Conservation (phyloP, 2,797 vertebrate genomes). For the Lemur catta region DNA sequence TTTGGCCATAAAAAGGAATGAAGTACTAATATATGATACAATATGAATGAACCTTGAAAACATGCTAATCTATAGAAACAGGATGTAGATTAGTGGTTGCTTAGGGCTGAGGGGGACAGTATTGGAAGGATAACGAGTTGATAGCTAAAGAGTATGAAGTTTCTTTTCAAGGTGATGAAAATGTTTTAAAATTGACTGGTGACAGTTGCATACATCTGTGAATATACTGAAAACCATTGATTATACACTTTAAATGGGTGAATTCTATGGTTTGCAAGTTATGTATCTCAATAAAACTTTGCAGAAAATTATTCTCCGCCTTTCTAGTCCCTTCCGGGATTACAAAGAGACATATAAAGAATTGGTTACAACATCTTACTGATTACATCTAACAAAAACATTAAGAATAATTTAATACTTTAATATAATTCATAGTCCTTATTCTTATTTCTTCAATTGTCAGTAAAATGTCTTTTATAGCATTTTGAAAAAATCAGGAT, state of each 20-base stretch:
- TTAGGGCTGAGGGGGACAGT: neutral
- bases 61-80: neutral
- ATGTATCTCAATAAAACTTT: neutral
- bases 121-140: neutral
- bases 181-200: neutral
- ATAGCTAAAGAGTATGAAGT: neutral
- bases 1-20: neutral
- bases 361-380: neutral
- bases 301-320: neutral
- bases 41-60: neutral
- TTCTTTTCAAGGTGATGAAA: slow-evolving; percentile 29
- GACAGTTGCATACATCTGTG: neutral
- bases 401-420: slow-evolving; percentile 32
- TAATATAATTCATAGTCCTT: neutral
- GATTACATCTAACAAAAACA: neutral
- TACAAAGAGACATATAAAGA: neutral
- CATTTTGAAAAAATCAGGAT: neutral
- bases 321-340: neutral
- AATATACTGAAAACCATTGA: neutral
- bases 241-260: neutral
- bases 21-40: neutral
- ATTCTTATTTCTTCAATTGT: slow-evolving; percentile 7
- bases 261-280: neutral
- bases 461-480: neutral
- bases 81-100: neutral